Evolutionary conservation across 2,113 vertebrate genomes (phyloP).

Genomic region (Pangasianodon gigas): DNA sequence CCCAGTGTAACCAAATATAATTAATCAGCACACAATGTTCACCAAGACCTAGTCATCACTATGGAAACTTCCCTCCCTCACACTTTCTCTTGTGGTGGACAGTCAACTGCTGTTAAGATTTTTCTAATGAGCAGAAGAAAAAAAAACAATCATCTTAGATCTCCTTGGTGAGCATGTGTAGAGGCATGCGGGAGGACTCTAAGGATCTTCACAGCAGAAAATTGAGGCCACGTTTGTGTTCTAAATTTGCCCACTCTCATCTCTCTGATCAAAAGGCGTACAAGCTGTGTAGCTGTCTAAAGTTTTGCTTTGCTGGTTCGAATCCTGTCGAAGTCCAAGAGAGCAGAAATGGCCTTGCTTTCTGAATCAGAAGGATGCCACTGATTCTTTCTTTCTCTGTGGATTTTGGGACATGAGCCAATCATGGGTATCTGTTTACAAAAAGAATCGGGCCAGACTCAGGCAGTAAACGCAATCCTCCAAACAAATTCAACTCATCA

Average conservation of each 20-base stretch:
- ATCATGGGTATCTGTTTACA: not conserved
- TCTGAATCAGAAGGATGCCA: conserved; percentile 2
- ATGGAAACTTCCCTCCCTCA: conserved; percentile 19
- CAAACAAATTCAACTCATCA: not conserved
- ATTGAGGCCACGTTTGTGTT: not conserved
- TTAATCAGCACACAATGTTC: conserved; percentile 24
- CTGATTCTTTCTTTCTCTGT: not conserved
- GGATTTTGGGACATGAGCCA: not conserved
- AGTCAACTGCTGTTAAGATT: conserved; percentile 47
- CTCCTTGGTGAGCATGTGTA: not conserved
- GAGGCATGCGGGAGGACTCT: not conserved
- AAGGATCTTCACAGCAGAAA: conserved; percentile 4
- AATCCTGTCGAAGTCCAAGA: not conserved
- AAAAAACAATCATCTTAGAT: conserved; percentile 18
- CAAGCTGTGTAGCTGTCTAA: not conserved
- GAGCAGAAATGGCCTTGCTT: not conserved
- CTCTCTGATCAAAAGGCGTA: not conserved
- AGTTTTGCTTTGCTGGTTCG: not conserved
- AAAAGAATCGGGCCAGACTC: not conserved
- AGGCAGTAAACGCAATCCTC: not conserved
- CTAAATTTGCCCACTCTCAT: not conserved
- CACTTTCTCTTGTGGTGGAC: conserved; percentile 39
- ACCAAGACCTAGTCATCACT: conserved; percentile 20
- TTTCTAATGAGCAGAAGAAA: conserved; percentile 29
- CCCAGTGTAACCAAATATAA: conserved; percentile 27